Evolutionary conservation across 2,113 vertebrate genomes (phyloP).

Genomic region (Bufo bufo): DNA sequence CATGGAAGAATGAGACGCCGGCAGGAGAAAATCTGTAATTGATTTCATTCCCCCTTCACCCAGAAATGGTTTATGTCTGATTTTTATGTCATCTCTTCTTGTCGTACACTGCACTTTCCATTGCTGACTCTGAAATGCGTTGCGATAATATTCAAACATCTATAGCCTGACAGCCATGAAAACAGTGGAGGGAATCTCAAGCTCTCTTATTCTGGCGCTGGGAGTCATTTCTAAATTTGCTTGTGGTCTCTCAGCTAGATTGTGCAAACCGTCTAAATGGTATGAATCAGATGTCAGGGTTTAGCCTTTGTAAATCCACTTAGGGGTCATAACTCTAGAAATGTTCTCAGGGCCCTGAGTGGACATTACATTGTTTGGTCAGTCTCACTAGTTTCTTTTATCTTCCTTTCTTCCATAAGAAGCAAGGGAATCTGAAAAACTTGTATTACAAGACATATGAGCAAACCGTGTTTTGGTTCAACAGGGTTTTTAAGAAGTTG

Average conservation of each 20-base stretch:
- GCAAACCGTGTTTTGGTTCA: too few relatives aligned
- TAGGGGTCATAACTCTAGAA: neutral
- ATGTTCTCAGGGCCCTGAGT: neutral
- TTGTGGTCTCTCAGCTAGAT: slow-evolving; percentile 3
- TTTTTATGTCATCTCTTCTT: neutral
- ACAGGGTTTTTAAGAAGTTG: too few relatives aligned
- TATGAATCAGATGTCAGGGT: slow-evolving; percentile 17
- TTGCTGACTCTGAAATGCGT: slow-evolving; percentile 1
- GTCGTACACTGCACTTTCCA: neutral
- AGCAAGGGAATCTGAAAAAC: neutral
- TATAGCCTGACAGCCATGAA: neutral
- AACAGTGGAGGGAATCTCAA: neutral
- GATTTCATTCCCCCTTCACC: neutral
- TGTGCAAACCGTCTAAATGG: neutral
- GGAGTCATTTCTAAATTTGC: slow-evolving; percentile 5
- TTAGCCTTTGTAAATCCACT: slow-evolving; percentile 17
- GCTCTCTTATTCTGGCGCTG: neutral
- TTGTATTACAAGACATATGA: too few relatives aligned
- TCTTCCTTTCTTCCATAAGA: neutral
- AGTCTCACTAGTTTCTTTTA: neutral
- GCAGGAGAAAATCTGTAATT: neutral
- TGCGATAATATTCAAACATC: slow-evolving; percentile 38
- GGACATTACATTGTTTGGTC: neutral
- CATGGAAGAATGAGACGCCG: too few relatives aligned
- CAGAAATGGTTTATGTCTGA: slow-evolving; percentile 4